Evolutionary conservation across 1,140 invertebrate genomes (phyloP).

Genomic region (Apis florea): DNA sequence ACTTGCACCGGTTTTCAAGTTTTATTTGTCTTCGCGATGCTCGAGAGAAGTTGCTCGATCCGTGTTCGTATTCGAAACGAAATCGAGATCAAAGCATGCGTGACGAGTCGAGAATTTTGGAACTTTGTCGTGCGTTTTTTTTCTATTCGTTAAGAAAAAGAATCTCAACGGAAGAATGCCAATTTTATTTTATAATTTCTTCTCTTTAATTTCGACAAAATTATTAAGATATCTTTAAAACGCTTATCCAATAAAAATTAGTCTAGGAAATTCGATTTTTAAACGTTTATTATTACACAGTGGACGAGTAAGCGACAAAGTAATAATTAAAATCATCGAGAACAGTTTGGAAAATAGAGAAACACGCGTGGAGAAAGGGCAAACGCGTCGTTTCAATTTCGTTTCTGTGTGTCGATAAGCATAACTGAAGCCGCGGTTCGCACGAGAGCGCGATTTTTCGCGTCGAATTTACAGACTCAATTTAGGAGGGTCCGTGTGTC

Average conservation of each 20-base stretch:
- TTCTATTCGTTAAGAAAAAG: too few relatives aligned
- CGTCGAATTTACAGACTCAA: conserved; percentile 36
- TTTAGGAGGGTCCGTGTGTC: conserved; percentile 9
- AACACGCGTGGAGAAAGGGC: not conserved
- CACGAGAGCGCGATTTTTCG: conserved; percentile 4
- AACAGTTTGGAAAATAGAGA: not conserved
- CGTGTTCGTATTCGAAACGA: not conserved
- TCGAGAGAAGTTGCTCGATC: not conserved
- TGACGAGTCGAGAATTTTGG: conserved; percentile 5
- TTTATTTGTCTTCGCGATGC: conserved; percentile 27
- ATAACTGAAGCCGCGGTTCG: not conserved
- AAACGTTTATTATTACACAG: too few relatives aligned
- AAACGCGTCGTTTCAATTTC: not conserved
- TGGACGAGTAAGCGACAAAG: too few relatives aligned
- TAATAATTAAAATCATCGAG: too few relatives aligned
- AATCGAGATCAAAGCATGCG: not conserved
- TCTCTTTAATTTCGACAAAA: too few relatives aligned
- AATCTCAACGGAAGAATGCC: too few relatives aligned
- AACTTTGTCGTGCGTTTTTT: too few relatives aligned
- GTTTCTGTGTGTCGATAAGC: conserved; percentile 3
- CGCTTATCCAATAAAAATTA: too few relatives aligned
- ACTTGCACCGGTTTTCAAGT: not conserved
- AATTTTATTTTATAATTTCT: too few relatives aligned
- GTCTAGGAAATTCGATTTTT: too few relatives aligned
- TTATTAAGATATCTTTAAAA: too few relatives aligned